Evolutionary conservation across 2,797 vertebrate species (phyloP).

Genomic region (Muraenolepis orangiensis): DNA sequence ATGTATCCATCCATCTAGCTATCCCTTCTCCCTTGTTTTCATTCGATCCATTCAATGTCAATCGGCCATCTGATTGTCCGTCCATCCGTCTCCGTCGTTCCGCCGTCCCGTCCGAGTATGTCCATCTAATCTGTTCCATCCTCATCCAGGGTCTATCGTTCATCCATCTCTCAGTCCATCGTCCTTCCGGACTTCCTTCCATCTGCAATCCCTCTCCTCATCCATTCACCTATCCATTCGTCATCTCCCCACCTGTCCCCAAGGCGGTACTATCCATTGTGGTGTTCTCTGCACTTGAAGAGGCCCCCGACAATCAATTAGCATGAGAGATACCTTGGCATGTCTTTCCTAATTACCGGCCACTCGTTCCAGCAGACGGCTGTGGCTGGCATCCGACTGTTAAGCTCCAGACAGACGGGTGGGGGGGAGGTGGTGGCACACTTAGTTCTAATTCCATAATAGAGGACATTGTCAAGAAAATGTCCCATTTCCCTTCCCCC

Average conservation of each 20-base stretch:
- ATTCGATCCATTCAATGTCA: not conserved
- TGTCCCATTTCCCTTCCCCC: not conserved
- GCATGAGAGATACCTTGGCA: constrained; percentile 57
- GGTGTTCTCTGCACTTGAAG: not conserved
- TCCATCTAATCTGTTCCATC: not conserved
- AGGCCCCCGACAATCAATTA: constrained; percentile 55
- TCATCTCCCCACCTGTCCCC: not conserved
- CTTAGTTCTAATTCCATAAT: not conserved
- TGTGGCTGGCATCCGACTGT: constrained; percentile 12
- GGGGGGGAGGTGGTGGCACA: not conserved
- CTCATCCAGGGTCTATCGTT: not conserved
- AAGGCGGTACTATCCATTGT: not conserved
- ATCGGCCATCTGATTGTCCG: not conserved
- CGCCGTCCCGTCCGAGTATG: not conserved
- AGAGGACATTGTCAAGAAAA: not conserved
- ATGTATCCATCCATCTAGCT: not conserved
- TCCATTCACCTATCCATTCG: not conserved
- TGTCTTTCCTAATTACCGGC: constrained; percentile 48
- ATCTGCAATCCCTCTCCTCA: not conserved
- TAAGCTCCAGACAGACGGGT: constrained; percentile 27
- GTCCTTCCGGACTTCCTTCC: no score
- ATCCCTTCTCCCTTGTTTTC: not conserved
- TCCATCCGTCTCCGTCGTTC: no score
- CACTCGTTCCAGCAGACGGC: constrained; percentile 33
- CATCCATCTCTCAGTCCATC: constrained; percentile 1